Evolutionary conservation across 1,140 invertebrate species (phyloP).

Genomic region (Arion vulgaris): DNA sequence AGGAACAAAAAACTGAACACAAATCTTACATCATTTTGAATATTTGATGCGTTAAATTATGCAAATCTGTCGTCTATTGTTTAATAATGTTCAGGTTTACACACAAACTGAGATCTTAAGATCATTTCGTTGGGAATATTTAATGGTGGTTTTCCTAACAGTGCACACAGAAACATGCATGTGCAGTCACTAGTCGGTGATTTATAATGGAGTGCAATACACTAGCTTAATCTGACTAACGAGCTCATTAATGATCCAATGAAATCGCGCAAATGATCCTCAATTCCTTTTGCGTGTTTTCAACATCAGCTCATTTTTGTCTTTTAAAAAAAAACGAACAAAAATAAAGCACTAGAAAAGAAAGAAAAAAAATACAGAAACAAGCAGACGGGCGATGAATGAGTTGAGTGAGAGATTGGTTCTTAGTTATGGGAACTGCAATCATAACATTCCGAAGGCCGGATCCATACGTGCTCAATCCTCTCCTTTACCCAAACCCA

Average conservation of each 20-base stretch:
- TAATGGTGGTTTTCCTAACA: not conserved
- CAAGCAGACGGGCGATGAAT: too few species aligned
- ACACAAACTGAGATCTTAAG: not conserved
- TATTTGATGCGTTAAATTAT: not conserved
- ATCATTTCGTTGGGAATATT: not conserved
- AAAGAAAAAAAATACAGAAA: too few species aligned
- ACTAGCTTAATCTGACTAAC: not conserved
- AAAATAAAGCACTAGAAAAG: too few species aligned
- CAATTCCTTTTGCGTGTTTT: not conserved
- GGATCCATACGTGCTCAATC: too few species aligned
- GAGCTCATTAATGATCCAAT: not conserved
- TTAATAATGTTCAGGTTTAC: not conserved
- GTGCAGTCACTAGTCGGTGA: not conserved
- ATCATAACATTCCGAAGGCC: too few species aligned
- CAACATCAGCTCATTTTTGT: too few species aligned
- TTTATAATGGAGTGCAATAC: not conserved
- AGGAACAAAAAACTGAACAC: not conserved
- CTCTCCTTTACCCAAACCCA: too few species aligned
- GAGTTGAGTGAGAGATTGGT: too few species aligned
- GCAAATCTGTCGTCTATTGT: not conserved
- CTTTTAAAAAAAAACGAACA: too few species aligned
- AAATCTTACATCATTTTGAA: not conserved
- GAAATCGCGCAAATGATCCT: not conserved
- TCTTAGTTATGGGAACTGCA: too few species aligned
- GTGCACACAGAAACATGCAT: not conserved